Evolutionary conservation across 2,888 invertebrate genomes (phyloP).

Genomic region (Tiliacea citrago): DNA sequence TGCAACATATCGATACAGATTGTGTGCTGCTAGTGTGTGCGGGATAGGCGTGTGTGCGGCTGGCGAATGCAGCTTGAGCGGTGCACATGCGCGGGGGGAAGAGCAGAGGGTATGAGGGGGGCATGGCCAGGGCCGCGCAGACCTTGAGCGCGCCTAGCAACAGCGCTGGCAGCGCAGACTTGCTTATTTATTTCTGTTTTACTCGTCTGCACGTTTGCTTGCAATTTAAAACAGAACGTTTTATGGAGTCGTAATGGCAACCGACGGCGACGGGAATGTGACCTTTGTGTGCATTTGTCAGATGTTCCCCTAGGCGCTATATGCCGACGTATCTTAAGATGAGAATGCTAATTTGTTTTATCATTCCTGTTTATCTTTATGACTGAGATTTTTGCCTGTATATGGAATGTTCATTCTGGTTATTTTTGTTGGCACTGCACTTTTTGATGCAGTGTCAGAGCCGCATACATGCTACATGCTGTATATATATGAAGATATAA

Average conservation of each 20-base stretch:
- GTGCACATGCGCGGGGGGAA: constrained; percentile 80
- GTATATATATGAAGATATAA: constrained; percentile 29
- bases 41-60: constrained; percentile 63
- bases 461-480: constrained; percentile 19
- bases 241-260: constrained; percentile 81
- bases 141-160: constrained; percentile 89
- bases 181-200: constrained; percentile 86
- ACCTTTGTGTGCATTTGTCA: constrained; percentile 71
- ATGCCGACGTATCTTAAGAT: constrained; percentile 47
- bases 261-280: constrained; percentile 72
- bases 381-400: constrained; percentile 57
- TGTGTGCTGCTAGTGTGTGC: constrained; percentile 59
- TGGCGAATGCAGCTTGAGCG: constrained; percentile 80
- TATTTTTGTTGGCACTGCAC: constrained; percentile 38
- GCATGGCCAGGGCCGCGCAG: constrained; percentile 84
- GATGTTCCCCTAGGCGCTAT: constrained; percentile 63
- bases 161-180: constrained; percentile 80
- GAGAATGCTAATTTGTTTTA: constrained; percentile 66
- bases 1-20: constrained; percentile 55
- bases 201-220: constrained; percentile 84
- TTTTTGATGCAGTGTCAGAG: constrained; percentile 42
- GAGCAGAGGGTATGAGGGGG: constrained; percentile 69
- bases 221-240: constrained; percentile 83
- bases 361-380: constrained; percentile 71
- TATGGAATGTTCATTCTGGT: constrained; percentile 42